phyloP scores from a whole-genome alignment of 2,797 vertebrate species.

The Tarsius wallacei region DNA sequence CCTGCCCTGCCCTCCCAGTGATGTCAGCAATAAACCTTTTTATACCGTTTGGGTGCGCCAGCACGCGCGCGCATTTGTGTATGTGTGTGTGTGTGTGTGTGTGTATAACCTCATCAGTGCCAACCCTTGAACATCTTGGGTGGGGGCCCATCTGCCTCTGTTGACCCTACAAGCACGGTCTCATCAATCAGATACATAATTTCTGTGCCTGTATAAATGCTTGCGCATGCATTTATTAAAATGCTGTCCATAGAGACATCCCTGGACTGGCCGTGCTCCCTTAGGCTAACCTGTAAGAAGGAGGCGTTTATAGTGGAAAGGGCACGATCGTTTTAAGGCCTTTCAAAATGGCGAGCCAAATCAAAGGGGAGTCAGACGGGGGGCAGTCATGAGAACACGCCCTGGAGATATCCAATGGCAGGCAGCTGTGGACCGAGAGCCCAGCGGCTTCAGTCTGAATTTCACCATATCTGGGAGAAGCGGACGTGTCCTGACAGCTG shows the following conservation, averaged over 20 bases:
- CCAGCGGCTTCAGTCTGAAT: neutral
- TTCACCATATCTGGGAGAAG: neutral
- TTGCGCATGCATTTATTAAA: too few relatives aligned
- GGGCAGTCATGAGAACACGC: too few relatives aligned
- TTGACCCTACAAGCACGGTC: neutral
- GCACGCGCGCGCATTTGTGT: too few relatives aligned
- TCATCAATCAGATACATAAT: neutral
- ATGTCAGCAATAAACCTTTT: neutral
- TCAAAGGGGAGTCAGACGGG: neutral
- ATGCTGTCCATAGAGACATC: neutral
- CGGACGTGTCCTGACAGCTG: neutral
- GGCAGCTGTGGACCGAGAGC: neutral
- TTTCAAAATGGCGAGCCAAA: neutral
- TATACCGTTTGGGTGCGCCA: fast-evolving
- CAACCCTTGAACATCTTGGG: neutral
- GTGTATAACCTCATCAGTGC: too few relatives aligned
- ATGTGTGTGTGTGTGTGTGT: too few relatives aligned
- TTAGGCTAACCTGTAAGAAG: neutral
- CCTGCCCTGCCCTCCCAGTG: neutral
- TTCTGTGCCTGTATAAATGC: too few relatives aligned
- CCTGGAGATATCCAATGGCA: fast-evolving
- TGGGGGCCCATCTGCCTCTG: neutral
- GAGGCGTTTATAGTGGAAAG: neutral
- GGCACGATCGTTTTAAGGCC: neutral
- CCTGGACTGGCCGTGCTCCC: neutral